Conservation (phyloP, 2,113 vertebrate genomes). For the Corythoichthys haematopterus region DNA sequence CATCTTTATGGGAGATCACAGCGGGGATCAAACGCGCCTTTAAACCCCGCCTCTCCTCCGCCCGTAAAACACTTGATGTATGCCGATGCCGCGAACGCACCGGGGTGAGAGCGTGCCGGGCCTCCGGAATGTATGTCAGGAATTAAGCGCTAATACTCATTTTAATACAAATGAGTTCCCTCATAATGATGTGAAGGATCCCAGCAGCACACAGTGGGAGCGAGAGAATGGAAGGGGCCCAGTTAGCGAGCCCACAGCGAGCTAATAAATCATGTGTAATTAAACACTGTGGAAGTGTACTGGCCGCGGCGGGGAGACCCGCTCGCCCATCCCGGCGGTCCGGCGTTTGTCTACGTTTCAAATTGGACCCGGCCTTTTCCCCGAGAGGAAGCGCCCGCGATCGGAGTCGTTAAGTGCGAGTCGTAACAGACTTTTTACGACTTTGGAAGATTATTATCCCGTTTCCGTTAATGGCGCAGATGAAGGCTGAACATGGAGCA, state of each 20-base stretch:
- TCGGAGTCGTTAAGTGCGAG: constrained; percentile 57
- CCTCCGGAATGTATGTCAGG: constrained; percentile 66
- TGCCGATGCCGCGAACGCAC: constrained; percentile 30
- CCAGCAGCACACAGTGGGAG: constrained; percentile 56
- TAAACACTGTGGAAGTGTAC: constrained; percentile 72
- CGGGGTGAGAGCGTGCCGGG: constrained; percentile 49
- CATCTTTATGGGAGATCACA: constrained; percentile 61
- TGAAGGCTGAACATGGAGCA: constrained; percentile 52
- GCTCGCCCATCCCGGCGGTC: constrained; percentile 51
- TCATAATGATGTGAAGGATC: constrained; percentile 68
- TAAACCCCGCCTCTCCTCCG: constrained; percentile 33
- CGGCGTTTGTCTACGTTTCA: constrained; percentile 37
- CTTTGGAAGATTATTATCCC: constrained; percentile 47
- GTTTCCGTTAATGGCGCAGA: constrained; percentile 19
- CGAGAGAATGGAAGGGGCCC: constrained; percentile 54
- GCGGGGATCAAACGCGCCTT: constrained; percentile 60
- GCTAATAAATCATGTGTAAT: constrained; percentile 76
- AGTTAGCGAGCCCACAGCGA: constrained; percentile 64
- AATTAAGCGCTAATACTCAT: constrained; percentile 73
- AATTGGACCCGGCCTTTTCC: constrained; percentile 32
- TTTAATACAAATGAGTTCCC: constrained; percentile 76
- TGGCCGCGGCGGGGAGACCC: constrained; percentile 46
- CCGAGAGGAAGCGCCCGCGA: constrained; percentile 65
- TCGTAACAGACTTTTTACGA: constrained; percentile 60
- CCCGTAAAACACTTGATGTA: constrained; percentile 65